These are phyloP conservation scores for Acrocephalus scirpaceus DNA, from an alignment of 2,797 vertebrate species.

Conservation along the genomic window DNA sequence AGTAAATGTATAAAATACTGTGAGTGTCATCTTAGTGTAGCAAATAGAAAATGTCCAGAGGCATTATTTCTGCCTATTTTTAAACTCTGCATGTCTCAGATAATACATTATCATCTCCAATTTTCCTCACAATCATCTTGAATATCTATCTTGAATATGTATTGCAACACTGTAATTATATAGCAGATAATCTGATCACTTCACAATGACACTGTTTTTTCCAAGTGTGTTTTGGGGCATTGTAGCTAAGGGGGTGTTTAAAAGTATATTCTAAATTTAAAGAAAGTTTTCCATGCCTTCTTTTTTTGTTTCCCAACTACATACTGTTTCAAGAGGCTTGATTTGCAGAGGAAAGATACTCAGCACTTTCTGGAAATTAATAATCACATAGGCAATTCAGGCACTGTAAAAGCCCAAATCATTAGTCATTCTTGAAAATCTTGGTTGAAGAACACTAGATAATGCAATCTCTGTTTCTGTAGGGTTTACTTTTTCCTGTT, in stretches of 20 bases:
- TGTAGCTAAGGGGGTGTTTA: background rate
- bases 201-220: background rate
- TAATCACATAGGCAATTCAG: background rate
- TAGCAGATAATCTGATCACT: background rate
- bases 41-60: background rate
- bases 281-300: background rate
- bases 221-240: background rate
- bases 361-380: background rate
- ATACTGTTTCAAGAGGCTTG: background rate
- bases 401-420: background rate
- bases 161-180: background rate
- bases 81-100: background rate
- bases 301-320: background rate
- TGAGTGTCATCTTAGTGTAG: background rate
- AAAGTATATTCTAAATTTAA: constrained; percentile 1
- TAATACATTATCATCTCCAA: background rate
- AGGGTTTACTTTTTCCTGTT: background rate
- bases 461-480: background rate
- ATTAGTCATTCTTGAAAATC: constrained; percentile 19
- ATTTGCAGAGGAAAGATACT: background rate
- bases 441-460: background rate
- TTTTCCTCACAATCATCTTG: background rate
- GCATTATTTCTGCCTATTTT: constrained; percentile 20
- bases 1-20: background rate
- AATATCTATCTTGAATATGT: background rate